A percentile compares a stretch with the other conserved stretches of the same genome.
These are phyloP conservation scores for Thera obeliscata DNA, from an alignment of 2,888 invertebrate species.

Conservation along the genomic window DNA sequence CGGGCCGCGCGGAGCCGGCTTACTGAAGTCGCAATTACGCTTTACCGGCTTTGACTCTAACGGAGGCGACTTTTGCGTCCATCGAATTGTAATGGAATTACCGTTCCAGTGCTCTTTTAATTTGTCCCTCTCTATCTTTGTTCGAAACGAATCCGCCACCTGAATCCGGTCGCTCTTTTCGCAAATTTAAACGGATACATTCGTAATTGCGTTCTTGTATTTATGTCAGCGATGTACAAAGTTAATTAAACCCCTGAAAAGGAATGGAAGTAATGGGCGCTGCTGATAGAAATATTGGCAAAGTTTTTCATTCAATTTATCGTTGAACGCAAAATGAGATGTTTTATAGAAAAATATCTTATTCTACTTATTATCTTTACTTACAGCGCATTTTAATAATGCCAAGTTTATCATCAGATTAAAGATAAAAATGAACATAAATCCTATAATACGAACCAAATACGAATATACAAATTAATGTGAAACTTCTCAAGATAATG, in stretches of 20 bases:
- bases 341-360: neutral
- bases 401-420: neutral
- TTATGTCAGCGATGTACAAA: constrained; percentile 24
- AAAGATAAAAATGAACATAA: neutral
- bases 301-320: constrained; percentile 13
- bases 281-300: constrained; percentile 17
- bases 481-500: constrained; percentile 17
- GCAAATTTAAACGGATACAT: constrained; percentile 44
- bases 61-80: constrained; percentile 81
- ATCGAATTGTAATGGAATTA: constrained; percentile 84
- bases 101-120: constrained; percentile 81
- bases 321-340: neutral
- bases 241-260: constrained; percentile 23
- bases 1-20: constrained; percentile 80
- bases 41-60: constrained; percentile 81
- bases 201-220: constrained; percentile 33
- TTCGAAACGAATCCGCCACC: constrained; percentile 70
- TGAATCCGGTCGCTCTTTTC: constrained; percentile 50
- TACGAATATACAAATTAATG: too few relatives aligned
- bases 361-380: neutral
- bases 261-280: constrained; percentile 14
- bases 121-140: constrained; percentile 72
- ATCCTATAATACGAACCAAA: too few relatives aligned
- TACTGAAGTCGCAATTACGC: constrained; percentile 84
- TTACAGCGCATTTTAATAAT: neutral